Evolutionary conservation across 2,797 vertebrate genomes (phyloP), one percentile per base, ranked within the genome.

Genomic region (Scleropages formosus): DNA sequence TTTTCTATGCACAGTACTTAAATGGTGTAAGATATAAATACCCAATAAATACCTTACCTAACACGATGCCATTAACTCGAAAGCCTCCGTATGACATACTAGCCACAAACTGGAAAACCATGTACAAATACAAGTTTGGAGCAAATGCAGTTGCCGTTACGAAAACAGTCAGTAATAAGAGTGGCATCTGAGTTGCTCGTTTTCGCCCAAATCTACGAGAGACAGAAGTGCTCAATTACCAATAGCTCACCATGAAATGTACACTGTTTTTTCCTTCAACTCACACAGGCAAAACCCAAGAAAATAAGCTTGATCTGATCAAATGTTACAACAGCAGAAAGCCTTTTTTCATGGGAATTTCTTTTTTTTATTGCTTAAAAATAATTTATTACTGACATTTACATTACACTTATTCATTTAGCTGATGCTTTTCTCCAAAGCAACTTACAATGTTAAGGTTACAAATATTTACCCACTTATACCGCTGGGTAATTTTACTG

Each of bases 191-290:
- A 73, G 87, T 49, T 0, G 91, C 87, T 4, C 87, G 81, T 73
- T 81, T 88, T 10, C 93, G 91, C 39, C 95, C 95, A 1, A 92
- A 90, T 87, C 95, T 96, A 83, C 0, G 51, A 77, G 56, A 76
- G 77, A 53, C 47, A 9, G 13, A 53, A 53, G n/a, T n/a, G n/a
- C n/a, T n/a, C n/a, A n/a, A n/a, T n/a, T n/a, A n/a, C n/a, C n/a
- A n/a, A n/a, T n/a, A 69, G 49, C 44, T 26, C 46, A 26, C 39
- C 10, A 49, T 22, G 20, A 68, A 47, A 22, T n/a, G 27, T 18
- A n/a, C 2, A 39, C 31, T 6, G 31, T 39, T 39, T 39, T 56
- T 2, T 10, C 3, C 3, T 18, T n/a, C 16, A 16, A 58, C 1
- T 9, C n/a, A 24, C 20, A 62, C 2, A 39, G 2, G 2, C 20